phyloP scores from a whole-genome alignment of 2,888 invertebrate species.

The Drosophila koepferae region DNA sequence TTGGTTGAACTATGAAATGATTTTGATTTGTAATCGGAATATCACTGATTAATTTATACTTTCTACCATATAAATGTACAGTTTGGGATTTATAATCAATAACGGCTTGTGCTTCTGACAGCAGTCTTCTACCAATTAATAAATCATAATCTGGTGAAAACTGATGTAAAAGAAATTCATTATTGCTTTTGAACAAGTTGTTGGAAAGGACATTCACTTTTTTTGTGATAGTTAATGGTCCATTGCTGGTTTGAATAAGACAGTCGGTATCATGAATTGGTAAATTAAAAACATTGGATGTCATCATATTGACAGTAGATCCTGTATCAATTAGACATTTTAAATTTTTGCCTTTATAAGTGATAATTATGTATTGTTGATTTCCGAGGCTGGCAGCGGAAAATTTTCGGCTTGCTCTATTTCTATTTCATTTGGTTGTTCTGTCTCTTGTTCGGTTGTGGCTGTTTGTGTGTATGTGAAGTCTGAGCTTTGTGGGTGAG shows the following conservation, averaged over 20 bases:
- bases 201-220: not conserved
- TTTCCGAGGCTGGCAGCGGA: slow-evolving; percentile 1
- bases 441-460: no score
- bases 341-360: not conserved
- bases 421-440: not conserved
- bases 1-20: no score
- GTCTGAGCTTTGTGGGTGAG: no score
- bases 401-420: not conserved
- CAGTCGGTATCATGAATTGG: no score
- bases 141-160: not conserved
- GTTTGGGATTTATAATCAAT: not conserved
- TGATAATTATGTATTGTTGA: not conserved
- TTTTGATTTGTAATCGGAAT: no score
- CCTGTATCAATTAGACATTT: slow-evolving; percentile 4
- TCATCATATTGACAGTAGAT: slow-evolving; percentile 1
- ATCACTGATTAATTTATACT: no score
- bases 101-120: not conserved
- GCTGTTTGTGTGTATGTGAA: no score
- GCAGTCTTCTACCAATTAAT: not conserved
- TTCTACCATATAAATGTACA: not conserved
- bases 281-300: not conserved
- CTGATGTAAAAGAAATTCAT: not conserved
- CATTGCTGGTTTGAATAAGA: not conserved
- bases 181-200: not conserved
- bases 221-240: not conserved